These are phyloP conservation scores for Philaenus spumarius DNA, from an alignment of 1,140 invertebrate species.

Conservation along the genomic window DNA sequence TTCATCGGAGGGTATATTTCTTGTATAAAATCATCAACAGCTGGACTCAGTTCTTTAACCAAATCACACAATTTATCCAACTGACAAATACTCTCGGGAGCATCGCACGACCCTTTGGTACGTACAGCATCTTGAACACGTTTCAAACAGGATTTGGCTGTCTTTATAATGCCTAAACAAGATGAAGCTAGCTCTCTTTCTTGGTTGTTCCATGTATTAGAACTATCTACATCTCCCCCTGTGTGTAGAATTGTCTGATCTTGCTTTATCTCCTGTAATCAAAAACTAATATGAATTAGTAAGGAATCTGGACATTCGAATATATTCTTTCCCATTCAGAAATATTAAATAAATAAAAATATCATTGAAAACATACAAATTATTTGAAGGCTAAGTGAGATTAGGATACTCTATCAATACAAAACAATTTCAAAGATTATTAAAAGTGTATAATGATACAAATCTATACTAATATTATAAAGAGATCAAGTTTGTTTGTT, in stretches of 20 bases:
- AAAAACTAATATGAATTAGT: neutral
- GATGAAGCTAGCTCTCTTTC: neutral
- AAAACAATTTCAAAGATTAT: no score
- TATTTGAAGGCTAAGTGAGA: no score
- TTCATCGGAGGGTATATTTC: neutral
- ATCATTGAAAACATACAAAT: no score
- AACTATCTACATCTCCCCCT: neutral
- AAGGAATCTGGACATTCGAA: neutral
- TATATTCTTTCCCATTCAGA: no score
- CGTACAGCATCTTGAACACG: neutral
- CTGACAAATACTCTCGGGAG: neutral
- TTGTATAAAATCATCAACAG: constrained; percentile 9
- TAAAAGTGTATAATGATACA: no score
- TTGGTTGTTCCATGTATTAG: neutral
- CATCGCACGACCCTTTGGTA: neutral
- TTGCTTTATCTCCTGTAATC: neutral
- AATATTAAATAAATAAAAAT: no score
- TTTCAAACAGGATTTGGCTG: neutral
- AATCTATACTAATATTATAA: no score
- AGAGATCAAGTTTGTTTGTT: no score
- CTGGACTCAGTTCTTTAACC: constrained; percentile 2
- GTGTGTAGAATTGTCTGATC: neutral
- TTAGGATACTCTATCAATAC: no score
- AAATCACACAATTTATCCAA: neutral
- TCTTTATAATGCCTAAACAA: neutral